A percentile compares a stretch with the other conserved stretches of the same genome.
Conservation (phyloP, 2,113 vertebrate species). For the Pygoscelis antarcticus region DNA sequence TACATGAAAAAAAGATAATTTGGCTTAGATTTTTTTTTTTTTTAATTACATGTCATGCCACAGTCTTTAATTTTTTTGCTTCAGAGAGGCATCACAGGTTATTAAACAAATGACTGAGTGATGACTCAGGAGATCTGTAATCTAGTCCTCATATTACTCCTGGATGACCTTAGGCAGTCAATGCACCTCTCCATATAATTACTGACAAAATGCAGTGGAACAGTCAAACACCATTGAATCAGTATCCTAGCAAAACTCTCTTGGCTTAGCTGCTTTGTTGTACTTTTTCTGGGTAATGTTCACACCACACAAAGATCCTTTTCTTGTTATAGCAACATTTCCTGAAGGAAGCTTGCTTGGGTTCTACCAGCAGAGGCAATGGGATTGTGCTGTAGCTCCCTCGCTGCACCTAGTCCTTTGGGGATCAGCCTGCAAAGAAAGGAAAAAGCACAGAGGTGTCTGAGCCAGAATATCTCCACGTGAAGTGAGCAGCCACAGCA, state of each 20-base stretch:
- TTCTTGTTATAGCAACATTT: neutral
- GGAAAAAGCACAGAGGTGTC: neutral
- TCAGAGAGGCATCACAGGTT: neutral
- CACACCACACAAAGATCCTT: rapidly evolving
- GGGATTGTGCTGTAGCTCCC: neutral
- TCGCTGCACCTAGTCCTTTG: neutral
- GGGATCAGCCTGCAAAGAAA: neutral
- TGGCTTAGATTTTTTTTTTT: neutral
- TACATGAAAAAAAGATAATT: neutral
- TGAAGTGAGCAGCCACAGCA: neutral
- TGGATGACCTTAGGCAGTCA: neutral
- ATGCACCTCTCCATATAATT: neutral
- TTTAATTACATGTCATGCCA: neutral
- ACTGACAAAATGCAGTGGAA: neutral
- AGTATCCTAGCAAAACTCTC: neutral
- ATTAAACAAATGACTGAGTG: neutral
- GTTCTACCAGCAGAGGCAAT: neutral
- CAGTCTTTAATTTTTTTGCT: neutral
- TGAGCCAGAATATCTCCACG: neutral
- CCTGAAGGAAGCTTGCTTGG: neutral
- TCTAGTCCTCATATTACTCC: neutral
- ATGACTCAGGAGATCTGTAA: neutral
- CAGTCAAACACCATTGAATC: neutral
- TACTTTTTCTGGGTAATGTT: neutral
- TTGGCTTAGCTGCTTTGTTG: neutral